A percentile compares a stretch with the other conserved stretches of the same genome.
These are phyloP conservation scores for Tragopan temminckii DNA, from an alignment of 2,797 vertebrate genomes.

Conservation along the genomic window DNA sequence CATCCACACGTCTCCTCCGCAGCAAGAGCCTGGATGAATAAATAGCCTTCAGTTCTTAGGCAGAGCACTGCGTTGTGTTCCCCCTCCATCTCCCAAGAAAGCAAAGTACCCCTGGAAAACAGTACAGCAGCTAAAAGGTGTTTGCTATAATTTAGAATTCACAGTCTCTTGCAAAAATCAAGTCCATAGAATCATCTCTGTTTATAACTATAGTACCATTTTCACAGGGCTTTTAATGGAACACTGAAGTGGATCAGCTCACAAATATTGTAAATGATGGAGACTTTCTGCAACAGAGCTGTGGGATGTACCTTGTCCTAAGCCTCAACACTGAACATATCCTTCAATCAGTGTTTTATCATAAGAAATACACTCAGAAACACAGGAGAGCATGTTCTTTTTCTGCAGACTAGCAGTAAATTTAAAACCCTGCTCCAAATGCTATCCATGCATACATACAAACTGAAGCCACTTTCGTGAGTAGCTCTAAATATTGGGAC, in stretches of 20 bases:
- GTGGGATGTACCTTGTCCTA: not conserved
- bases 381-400: not conserved
- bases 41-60: not conserved
- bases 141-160: not conserved
- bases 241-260: not conserved
- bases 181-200: not conserved
- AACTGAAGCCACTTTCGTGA: not conserved
- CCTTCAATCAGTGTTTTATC: not conserved
- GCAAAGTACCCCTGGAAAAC: not conserved
- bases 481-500: not conserved
- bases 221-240: not conserved
- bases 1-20: not conserved
- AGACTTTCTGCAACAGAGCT: not conserved
- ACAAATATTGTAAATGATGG: not conserved
- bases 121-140: not conserved
- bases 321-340: not conserved
- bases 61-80: not conserved
- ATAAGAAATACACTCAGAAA: not conserved
- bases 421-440: not conserved
- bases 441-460: not conserved
- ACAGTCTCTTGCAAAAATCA: not conserved
- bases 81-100: not conserved
- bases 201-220: not conserved
- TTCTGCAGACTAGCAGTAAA: not conserved
- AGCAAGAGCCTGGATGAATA: not conserved